These are phyloP conservation scores for Pentalonia nigronervosa DNA, from an alignment of 1,140 invertebrate genomes.

Conservation along the genomic window DNA sequence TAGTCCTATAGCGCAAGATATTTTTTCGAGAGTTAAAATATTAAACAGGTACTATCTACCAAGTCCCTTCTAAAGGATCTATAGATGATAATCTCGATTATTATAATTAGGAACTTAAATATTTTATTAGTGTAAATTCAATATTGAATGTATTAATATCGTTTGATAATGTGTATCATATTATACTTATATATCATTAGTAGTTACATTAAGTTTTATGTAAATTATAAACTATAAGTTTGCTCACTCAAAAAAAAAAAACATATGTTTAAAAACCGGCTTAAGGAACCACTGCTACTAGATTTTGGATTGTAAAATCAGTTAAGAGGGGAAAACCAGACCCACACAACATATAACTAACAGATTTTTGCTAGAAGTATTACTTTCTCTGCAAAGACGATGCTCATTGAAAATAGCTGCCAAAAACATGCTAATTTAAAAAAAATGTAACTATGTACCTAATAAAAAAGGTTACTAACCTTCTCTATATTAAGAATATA, in stretches of 20 bases:
- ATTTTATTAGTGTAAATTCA: background rate
- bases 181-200: background rate
- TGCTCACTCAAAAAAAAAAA: slow-evolving; percentile 32
- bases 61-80: background rate
- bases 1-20: background rate
- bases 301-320: slow-evolving; percentile 52
- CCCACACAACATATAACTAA: slow-evolving; percentile 44
- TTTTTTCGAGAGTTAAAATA: slow-evolving; percentile 32
- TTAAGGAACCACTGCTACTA: slow-evolving; percentile 42
- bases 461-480: slow-evolving; percentile 33
- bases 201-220: slow-evolving; percentile 34
- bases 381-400: slow-evolving; percentile 54
- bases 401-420: slow-evolving; percentile 37
- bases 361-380: slow-evolving; percentile 52
- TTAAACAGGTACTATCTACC: background rate
- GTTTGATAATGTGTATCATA: slow-evolving; percentile 20
- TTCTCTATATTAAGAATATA: background rate
- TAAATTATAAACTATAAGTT: slow-evolving; percentile 21
- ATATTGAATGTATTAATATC: background rate
- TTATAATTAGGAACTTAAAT: background rate
- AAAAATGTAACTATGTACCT: background rate
- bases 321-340: slow-evolving; percentile 46
- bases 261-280: slow-evolving; percentile 23
- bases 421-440: slow-evolving; percentile 55
- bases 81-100: background rate